These are phyloP conservation scores for Drosophila meridionalis DNA, from an alignment of 2,888 invertebrate genomes.

Conservation along the genomic window DNA sequence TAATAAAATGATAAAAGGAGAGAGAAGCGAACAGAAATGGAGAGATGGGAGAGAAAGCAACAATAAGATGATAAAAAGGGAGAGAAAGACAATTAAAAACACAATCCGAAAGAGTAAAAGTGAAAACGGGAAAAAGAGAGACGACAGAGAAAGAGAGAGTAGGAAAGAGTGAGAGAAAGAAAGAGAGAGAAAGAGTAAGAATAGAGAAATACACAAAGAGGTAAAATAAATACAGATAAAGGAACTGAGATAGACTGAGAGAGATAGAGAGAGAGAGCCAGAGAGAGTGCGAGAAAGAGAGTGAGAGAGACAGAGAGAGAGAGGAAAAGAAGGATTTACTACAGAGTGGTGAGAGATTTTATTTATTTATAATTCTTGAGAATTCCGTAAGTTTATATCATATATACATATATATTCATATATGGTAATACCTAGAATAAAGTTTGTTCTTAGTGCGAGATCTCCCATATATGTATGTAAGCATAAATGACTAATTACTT, in stretches of 20 bases:
- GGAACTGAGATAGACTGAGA: not conserved
- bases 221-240: not conserved
- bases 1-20: too few relatives aligned
- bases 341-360: too few relatives aligned
- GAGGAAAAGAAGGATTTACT: not conserved
- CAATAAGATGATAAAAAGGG: not conserved
- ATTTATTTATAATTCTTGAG: too few relatives aligned
- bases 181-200: not conserved
- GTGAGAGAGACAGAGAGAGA: not conserved
- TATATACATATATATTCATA: too few relatives aligned
- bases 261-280: not conserved
- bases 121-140: not conserved
- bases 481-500: not conserved
- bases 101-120: too few relatives aligned
- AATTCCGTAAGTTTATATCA: too few relatives aligned
- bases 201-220: not conserved
- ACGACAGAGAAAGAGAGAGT: not conserved
- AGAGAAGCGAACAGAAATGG: too few relatives aligned
- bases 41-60: not conserved
- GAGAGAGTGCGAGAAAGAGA: not conserved
- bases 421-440: not conserved
- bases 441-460: not conserved
- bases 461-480: not conserved
- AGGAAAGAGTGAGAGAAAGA: not conserved
- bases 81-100: not conserved